Conservation (phyloP, 2,113 vertebrate species). For the Lepus americanus region DNA sequence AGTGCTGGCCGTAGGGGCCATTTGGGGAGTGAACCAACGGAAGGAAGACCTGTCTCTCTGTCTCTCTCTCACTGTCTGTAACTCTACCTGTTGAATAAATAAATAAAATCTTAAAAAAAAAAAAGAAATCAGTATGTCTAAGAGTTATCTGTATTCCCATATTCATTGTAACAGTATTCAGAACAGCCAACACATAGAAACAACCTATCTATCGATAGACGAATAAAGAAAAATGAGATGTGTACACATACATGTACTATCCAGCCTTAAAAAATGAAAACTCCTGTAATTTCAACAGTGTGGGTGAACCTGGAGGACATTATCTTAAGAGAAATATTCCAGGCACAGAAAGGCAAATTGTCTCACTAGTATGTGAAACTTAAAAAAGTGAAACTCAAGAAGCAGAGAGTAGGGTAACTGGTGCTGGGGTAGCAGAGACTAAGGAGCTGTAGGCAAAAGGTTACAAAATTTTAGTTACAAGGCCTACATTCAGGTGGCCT, state of each 20-base stretch:
- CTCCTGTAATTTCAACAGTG: background rate
- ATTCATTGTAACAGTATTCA: background rate
- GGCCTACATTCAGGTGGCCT: background rate
- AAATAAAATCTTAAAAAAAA: no score
- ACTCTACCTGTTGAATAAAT: no score
- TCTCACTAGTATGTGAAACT: background rate
- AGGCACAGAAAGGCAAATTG: background rate
- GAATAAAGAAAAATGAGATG: background rate
- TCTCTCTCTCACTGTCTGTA: no score
- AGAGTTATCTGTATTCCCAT: background rate
- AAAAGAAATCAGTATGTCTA: background rate
- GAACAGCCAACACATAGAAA: background rate
- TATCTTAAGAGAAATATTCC: background rate
- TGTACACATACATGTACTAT: background rate
- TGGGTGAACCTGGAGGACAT: background rate
- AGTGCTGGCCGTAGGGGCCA: no score
- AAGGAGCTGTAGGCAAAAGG: background rate
- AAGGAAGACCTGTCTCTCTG: no score
- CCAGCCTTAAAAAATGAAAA: background rate
- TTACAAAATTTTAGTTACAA: background rate
- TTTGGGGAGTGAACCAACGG: no score
- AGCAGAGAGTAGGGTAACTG: background rate
- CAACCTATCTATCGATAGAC: background rate
- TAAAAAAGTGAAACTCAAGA: background rate
- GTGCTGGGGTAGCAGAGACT: background rate